Evolutionary conservation across 2,888 invertebrate species (phyloP).

Genomic region (Teinopalpus imperialis): DNA sequence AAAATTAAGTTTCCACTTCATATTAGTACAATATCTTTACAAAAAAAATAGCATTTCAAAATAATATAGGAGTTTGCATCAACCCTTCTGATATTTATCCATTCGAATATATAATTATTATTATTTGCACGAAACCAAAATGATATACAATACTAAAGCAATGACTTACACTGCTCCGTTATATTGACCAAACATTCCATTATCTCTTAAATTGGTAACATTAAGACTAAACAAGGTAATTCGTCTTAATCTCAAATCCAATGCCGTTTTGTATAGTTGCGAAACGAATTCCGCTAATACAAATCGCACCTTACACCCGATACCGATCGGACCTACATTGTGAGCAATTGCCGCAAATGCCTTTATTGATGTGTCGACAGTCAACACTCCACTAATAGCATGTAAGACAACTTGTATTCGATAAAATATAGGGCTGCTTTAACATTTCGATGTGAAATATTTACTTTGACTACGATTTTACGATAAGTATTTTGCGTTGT

Average conservation of each 20-base stretch:
- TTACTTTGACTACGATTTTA: not conserved
- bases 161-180: not conserved
- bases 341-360: slow-evolving; percentile 31
- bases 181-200: not conserved
- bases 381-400: slow-evolving; percentile 33
- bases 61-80: no score
- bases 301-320: slow-evolving; percentile 32
- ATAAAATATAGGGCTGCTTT: slow-evolving; percentile 26
- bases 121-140: no score
- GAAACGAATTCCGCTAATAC: slow-evolving; percentile 28
- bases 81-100: no score
- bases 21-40: no score
- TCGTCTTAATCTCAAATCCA: slow-evolving; percentile 19
- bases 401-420: slow-evolving; percentile 31
- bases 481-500: no score
- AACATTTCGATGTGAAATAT: not conserved
- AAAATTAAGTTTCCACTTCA: no score
- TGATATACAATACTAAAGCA: no score
- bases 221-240: slow-evolving; percentile 13
- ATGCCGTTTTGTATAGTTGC: slow-evolving; percentile 23
- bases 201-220: slow-evolving; percentile 12
- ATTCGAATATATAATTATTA: no score
- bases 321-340: slow-evolving; percentile 7
- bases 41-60: no score
- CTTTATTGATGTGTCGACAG: slow-evolving; percentile 39